A percentile compares a stretch with the other conserved stretches of the same genome.
These are phyloP conservation scores for Batillaria attramentaria DNA, from an alignment of 1,140 invertebrate genomes.

Conservation along the genomic window DNA sequence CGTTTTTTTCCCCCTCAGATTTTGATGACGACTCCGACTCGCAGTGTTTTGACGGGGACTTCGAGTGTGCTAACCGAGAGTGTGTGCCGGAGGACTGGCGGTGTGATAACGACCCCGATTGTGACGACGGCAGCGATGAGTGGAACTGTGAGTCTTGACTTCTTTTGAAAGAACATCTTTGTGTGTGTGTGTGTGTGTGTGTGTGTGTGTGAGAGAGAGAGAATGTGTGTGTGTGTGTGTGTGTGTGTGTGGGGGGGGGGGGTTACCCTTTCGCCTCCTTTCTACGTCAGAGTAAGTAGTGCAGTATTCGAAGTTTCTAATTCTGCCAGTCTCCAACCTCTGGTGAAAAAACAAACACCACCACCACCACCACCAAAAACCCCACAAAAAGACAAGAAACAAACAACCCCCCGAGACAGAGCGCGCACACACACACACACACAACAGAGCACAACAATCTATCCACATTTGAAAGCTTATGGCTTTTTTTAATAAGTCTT, in stretches of 20 bases:
- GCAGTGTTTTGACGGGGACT: neutral
- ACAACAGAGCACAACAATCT: neutral
- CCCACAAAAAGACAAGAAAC: neutral
- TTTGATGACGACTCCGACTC: no score
- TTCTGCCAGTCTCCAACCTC: no score
- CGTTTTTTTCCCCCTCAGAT: neutral
- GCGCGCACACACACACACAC: neutral
- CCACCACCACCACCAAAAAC: neutral
- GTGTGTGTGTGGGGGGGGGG: no score
- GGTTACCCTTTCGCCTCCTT: no score
- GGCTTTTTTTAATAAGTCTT: neutral
- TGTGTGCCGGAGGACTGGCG: neutral
- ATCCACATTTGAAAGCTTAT: neutral
- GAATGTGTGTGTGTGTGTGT: no score
- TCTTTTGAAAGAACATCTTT: neutral
- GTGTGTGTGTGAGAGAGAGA: neutral
- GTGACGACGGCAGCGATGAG: slow-evolving; percentile 1
- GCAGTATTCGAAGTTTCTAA: no score
- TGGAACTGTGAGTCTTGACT: neutral
- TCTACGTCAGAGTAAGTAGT: no score
- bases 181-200: neutral
- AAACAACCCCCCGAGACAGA: neutral
- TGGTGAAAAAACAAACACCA: neutral
- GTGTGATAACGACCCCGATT: neutral
- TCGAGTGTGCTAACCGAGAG: slow-evolving; percentile 8